Evolutionary conservation across 2,888 invertebrate species (phyloP), one percentile per base, ranked within the genome.

Genomic region (Hydraecia micacea): DNA sequence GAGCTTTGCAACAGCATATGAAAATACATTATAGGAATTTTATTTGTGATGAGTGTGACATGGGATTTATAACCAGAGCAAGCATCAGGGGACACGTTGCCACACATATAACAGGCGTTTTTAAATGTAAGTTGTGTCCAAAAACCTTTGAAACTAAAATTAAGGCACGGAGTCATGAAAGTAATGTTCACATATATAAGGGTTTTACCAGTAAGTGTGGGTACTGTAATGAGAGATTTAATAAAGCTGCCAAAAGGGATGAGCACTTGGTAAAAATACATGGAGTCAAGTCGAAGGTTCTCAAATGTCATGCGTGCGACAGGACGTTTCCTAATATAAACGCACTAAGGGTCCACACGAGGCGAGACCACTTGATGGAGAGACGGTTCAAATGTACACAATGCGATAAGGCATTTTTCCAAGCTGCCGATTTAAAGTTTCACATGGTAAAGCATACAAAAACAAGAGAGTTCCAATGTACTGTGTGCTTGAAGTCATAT

Each of bases 241-340:
- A n/a, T n/a, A n/a, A n/a, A n/a, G n/a, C n/a, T n/a, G n/a, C n/a
- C n/a, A n/a, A n/a, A n/a, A 91, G 89, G 71, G 75, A 88, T 6
- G 85, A 89, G 3, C 92, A 92, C 71, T 71, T 91, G 67, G 68
- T 67, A 0, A 74, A 85, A 77, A 87, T 87, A 2, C 91, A 93
- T 70, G 89, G 91, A 4, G 83, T 91, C 0, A 79, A 78, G 8
- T 0, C 66, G 66, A 13, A 73, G 4, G 77, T 25, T 67, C 83
- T 3, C 0, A 87, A 88, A 52, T 93, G 92, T 49, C 77, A 83
- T 0, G 90, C 91, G 0, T 92, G 92, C 72, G 94, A 94, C 1
- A 96, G 94, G 80, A 93, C 91, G 0, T 97, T 96, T 80, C 93
- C 93, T 11, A 95, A 95, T 79, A 95, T 96, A 62, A 92, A 94